These are phyloP conservation scores for Epizoanthus scotinus DNA, from an alignment of 92 coral and sea anemone species.

Conservation along the genomic window DNA sequence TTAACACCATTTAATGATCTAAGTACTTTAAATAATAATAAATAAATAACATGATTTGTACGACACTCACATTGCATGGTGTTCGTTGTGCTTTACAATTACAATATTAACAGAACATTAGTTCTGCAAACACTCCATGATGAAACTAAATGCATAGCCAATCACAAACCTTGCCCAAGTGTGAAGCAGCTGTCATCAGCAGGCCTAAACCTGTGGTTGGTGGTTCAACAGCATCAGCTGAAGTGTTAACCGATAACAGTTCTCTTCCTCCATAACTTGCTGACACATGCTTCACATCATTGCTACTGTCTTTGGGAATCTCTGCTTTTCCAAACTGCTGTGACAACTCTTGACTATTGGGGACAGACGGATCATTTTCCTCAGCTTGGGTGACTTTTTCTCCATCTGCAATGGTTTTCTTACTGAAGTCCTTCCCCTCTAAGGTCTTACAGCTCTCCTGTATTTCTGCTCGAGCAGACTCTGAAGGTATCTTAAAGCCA, in stretches of 20 bases:
- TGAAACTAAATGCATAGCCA: too few species aligned
- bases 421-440: background rate
- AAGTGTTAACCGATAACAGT: background rate
- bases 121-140: too few species aligned
- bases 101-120: too few species aligned
- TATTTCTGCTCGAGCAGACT: background rate
- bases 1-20: too few species aligned
- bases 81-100: too few species aligned
- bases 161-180: conserved; percentile 24
- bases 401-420: background rate
- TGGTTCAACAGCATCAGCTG: background rate
- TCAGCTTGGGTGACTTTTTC: background rate
- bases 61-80: too few species aligned
- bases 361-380: too few species aligned
- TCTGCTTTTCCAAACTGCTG: conserved; percentile 2
- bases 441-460: conserved; percentile 1
- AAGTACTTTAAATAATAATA: too few species aligned
- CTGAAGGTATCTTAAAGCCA: conserved; percentile 21
- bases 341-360: background rate
- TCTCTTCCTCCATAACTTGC: background rate
- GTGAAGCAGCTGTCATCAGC: background rate
- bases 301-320: background rate
- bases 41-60: too few species aligned
- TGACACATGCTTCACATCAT: background rate
- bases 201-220: background rate